Evolutionary conservation across 2,797 vertebrate genomes (phyloP).

Genomic region (Graptemys geographica): DNA sequence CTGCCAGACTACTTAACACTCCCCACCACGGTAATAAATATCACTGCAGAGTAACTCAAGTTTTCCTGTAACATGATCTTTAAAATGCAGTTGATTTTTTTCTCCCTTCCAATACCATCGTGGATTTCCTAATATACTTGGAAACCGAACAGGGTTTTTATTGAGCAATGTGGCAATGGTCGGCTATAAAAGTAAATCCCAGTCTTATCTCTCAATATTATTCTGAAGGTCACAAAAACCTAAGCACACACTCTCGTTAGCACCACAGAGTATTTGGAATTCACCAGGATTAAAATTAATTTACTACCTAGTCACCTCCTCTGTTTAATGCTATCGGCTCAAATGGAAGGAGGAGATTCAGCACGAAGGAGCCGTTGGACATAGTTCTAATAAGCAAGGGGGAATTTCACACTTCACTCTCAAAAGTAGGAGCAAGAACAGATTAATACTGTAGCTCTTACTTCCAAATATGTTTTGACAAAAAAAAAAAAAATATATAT

Average conservation of each 20-base stretch:
- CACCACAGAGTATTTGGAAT: background rate
- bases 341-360: no score
- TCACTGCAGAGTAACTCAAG: background rate
- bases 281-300: background rate
- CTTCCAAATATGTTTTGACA: no score
- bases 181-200: constrained; percentile 13
- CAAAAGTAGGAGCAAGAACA: no score
- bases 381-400: no score
- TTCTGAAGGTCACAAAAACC: constrained; percentile 5
- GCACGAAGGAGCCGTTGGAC: no score
- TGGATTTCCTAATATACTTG: constrained; percentile 52
- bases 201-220: constrained; percentile 24
- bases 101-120: constrained; percentile 3
- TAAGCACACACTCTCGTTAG: background rate
- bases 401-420: no score
- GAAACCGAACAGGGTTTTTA: constrained; percentile 41
- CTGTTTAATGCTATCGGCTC: no score
- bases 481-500: no score
- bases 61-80: constrained; percentile 38
- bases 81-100: constrained; percentile 38
- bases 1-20: background rate
- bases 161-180: background rate
- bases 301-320: no score
- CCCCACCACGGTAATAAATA: background rate
- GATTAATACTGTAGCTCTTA: no score